A percentile compares a stretch with the other conserved stretches of the same genome.
These are phyloP conservation scores for Aegithalos caudatus DNA, from an alignment of 2,113 vertebrate genomes.

Conservation along the genomic window DNA sequence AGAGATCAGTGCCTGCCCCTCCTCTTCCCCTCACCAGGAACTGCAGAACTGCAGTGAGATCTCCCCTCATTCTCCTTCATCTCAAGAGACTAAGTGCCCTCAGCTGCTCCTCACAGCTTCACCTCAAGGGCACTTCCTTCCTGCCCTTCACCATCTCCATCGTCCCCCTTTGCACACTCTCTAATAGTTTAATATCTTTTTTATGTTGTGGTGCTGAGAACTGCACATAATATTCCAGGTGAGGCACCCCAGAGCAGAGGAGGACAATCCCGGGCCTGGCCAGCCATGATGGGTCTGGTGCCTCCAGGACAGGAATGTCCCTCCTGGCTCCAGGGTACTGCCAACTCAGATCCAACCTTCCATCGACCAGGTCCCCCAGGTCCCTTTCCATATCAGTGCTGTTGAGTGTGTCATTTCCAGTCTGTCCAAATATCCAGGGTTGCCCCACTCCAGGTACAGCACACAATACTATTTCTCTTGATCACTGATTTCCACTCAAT, in stretches of 20 bases:
- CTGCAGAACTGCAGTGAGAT: not conserved
- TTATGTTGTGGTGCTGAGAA: accelerated
- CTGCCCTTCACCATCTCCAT: accelerated
- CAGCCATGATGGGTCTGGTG: not conserved
- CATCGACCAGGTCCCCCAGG: accelerated
- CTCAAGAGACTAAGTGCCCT: not conserved
- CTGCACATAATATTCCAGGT: not conserved
- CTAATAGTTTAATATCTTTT: not conserved
- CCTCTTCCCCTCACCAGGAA: not conserved
- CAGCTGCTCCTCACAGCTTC: accelerated
- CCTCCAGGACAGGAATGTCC: not conserved
- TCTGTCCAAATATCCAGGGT: too few species aligned
- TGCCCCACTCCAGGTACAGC: not conserved
- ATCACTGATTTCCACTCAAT: not conserved
- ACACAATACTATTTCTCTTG: not conserved
- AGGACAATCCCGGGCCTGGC: accelerated
- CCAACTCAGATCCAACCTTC: accelerated
- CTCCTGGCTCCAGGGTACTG: not conserved
- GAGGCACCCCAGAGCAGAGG: accelerated
- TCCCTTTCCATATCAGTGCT: not conserved
- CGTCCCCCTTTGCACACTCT: not conserved
- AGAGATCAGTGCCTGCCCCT: not conserved
- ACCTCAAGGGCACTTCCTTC: not conserved
- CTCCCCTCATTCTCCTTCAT: not conserved
- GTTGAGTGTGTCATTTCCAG: not conserved